Percentiles rank a stretch among this genome's conserved stretches.
Evolutionary conservation across 2,797 vertebrate species (phyloP).

Genomic region (Sciurus carolinensis): DNA sequence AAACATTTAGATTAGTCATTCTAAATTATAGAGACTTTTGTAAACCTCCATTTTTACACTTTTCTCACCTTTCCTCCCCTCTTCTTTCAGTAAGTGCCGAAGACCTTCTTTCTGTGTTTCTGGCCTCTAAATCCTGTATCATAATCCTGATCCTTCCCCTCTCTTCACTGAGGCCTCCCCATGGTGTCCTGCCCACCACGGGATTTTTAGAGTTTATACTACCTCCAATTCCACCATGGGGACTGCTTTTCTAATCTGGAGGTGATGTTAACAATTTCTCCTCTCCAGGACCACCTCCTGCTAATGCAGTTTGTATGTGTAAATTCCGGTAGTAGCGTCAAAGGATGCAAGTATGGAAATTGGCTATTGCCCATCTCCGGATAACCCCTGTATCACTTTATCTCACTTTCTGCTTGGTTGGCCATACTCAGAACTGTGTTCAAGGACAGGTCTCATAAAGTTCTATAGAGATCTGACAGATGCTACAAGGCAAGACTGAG

Average conservation of each 20-base stretch:
- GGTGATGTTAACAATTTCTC: too few relatives aligned
- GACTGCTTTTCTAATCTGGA: neutral
- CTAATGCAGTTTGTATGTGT: neutral
- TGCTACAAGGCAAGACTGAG: neutral
- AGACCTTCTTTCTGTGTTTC: accelerated
- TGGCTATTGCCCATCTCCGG: neutral
- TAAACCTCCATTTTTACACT: neutral
- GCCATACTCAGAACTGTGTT: neutral
- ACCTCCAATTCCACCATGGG: neutral
- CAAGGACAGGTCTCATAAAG: neutral
- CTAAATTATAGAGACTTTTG: neutral
- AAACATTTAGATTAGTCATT: neutral
- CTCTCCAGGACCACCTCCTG: neutral
- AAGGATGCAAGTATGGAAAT: neutral
- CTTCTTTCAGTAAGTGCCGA: neutral
- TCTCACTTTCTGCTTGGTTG: neutral
- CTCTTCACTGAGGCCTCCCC: accelerated
- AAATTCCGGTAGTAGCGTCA: neutral
- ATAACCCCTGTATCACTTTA: too few relatives aligned
- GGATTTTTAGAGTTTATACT: too few relatives aligned
- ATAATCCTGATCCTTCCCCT: too few relatives aligned
- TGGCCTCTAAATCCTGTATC: neutral
- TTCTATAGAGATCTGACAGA: neutral
- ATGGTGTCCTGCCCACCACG: neutral
- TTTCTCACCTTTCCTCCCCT: neutral